These are phyloP conservation scores for Megalopta genalis DNA, from an alignment of 1,140 invertebrate species.

Conservation along the genomic window DNA sequence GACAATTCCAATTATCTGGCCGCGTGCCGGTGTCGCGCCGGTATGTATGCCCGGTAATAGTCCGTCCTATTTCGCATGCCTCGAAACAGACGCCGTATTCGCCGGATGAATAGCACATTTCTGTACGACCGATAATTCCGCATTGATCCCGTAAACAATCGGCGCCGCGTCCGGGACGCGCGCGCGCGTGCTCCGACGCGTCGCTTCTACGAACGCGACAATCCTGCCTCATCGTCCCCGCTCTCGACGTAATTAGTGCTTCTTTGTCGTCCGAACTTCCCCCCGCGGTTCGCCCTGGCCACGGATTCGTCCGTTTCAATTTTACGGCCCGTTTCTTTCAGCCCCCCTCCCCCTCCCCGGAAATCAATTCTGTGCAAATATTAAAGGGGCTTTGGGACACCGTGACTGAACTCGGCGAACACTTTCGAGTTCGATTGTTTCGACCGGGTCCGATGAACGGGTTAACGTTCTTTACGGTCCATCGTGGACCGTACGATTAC, in stretches of 20 bases:
- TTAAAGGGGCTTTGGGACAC: too few species aligned
- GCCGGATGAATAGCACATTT: neutral
- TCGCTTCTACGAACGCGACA: neutral
- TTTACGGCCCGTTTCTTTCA: neutral
- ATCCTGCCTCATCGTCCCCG: neutral
- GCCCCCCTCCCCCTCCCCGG: neutral
- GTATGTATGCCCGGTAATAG: slow-evolving; percentile 24
- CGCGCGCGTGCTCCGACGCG: too few species aligned
- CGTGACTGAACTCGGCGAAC: too few species aligned
- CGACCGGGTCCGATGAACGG: too few species aligned
- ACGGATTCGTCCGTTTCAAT: neutral
- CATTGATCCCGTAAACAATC: slow-evolving; percentile 22
- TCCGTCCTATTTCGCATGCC: slow-evolving; percentile 6
- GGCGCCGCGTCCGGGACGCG: too few species aligned
- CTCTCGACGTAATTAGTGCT: neutral
- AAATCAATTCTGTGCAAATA: too few species aligned
- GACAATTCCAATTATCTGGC: slow-evolving; percentile 33
- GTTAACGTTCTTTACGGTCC: too few species aligned
- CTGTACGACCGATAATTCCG: slow-evolving; percentile 17
- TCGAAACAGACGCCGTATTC: neutral
- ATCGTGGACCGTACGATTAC: too few species aligned
- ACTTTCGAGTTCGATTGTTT: too few species aligned
- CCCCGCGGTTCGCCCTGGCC: neutral
- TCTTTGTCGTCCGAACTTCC: neutral
- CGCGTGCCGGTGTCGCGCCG: slow-evolving; percentile 14